Percentiles rank a stretch among this genome's conserved stretches.
Evolutionary conservation across 2,113 vertebrate genomes (phyloP).

Genomic region (Glaucidium brasilianum): DNA sequence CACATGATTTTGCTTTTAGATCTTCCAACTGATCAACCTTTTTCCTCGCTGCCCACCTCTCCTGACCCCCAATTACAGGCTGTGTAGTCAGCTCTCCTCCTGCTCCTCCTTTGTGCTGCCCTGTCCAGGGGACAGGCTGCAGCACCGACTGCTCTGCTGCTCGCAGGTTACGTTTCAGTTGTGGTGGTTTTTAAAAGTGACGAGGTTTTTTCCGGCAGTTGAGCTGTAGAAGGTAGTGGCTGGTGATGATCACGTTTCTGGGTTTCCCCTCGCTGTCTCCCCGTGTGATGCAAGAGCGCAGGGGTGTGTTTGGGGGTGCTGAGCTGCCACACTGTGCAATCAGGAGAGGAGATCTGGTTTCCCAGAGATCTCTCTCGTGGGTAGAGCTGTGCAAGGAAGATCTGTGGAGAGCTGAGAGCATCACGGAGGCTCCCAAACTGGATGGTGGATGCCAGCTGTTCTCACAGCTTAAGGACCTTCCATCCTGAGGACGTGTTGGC

Average conservation of each 20-base stretch:
- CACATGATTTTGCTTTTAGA: not conserved
- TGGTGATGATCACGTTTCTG: not conserved
- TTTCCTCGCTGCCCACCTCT: not conserved
- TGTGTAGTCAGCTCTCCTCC: not conserved
- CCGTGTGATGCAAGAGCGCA: rapidly evolving
- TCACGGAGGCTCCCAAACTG: not conserved
- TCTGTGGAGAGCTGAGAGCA: not conserved
- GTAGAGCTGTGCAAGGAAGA: not conserved
- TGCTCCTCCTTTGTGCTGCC: not conserved
- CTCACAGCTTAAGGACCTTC: not conserved
- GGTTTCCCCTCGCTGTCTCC: not conserved
- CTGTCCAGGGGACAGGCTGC: not conserved
- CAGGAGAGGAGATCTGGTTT: not conserved
- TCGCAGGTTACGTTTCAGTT: not conserved
- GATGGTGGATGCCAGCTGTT: not conserved
- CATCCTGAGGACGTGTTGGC: rapidly evolving
- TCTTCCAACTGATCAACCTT: not conserved
- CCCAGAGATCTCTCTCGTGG: rapidly evolving
- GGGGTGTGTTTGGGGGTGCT: not conserved
- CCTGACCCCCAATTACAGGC: not conserved
- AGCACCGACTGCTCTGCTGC: not conserved
- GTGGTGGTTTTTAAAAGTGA: not conserved
- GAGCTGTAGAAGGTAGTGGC: not conserved
- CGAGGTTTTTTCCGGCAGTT: not conserved
- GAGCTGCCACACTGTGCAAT: not conserved